A percentile compares a stretch with the other conserved stretches of the same genome.
phyloP scores from a whole-genome alignment of 1,140 invertebrate genomes.

The Lordiphosa collinella region DNA sequence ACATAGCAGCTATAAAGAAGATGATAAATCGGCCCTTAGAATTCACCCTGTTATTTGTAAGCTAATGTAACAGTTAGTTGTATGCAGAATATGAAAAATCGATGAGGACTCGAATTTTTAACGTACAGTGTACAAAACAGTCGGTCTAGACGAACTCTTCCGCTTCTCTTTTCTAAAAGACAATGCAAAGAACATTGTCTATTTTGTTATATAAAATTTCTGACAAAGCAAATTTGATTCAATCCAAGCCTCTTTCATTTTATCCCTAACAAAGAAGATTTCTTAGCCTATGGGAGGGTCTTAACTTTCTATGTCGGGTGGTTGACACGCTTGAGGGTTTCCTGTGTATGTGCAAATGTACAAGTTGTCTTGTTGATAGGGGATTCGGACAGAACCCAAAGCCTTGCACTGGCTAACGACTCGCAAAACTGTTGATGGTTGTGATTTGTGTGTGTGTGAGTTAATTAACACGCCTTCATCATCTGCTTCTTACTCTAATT shows the following conservation, averaged over 20 bases:
- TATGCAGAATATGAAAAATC: too few relatives aligned
- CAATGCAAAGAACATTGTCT: too few relatives aligned
- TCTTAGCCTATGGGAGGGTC: neutral
- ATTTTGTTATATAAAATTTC: too few relatives aligned
- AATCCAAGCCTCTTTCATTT: neutral
- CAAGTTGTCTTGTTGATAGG: slow-evolving; percentile 38
- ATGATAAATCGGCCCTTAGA: too few relatives aligned
- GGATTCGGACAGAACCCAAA: slow-evolving; percentile 26
- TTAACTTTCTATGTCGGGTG: slow-evolving; percentile 30
- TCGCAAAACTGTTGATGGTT: slow-evolving; percentile 56
- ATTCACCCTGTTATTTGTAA: too few relatives aligned
- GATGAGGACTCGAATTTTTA: too few relatives aligned
- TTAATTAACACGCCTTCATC: slow-evolving; percentile 47
- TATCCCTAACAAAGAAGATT: slow-evolving; percentile 18
- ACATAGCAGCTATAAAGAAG: too few relatives aligned
- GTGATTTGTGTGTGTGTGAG: slow-evolving; percentile 43
- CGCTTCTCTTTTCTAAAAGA: too few relatives aligned
- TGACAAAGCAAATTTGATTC: neutral
- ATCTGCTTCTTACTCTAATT: slow-evolving; percentile 6
- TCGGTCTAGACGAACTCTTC: too few relatives aligned
- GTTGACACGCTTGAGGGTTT: slow-evolving; percentile 29
- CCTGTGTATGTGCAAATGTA: slow-evolving; percentile 8
- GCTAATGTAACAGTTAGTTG: too few relatives aligned
- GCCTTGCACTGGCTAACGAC: slow-evolving; percentile 44
- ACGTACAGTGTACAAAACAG: too few relatives aligned